Evolutionary conservation across 35 echinoderm and acorn worm species (phyloP).

Genomic region (Nesometra sesokonis): DNA sequence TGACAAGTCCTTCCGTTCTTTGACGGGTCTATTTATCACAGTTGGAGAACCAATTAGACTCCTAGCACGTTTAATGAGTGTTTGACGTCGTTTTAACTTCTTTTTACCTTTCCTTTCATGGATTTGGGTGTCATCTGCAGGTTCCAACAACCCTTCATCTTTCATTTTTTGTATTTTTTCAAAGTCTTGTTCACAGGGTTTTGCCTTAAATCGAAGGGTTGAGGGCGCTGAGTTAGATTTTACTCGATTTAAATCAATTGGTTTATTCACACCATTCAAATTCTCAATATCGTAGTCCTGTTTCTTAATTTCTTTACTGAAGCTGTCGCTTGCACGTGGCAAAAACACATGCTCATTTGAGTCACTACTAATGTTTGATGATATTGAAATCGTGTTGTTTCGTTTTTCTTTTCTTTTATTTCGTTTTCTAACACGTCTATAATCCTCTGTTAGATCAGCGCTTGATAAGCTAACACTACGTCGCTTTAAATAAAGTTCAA

Average conservation of each 20-base stretch:
- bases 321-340: neutral
- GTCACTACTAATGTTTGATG: neutral
- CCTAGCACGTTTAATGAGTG: neutral
- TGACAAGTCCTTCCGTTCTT: neutral
- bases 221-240: neutral
- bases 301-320: neutral
- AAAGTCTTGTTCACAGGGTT: neutral
- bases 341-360: neutral
- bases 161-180: neutral
- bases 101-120: neutral
- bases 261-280: neutral
- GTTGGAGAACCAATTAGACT: neutral
- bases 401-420: neutral
- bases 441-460: neutral
- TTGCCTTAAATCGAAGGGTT: neutral
- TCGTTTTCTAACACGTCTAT: neutral
- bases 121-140: neutral
- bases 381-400: neutral
- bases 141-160: neutral
- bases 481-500: neutral
- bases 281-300: neutral
- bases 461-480: neutral
- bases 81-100: neutral
- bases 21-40: neutral
- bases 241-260: neutral